Conservation (phyloP, 2,797 vertebrate genomes). For the Gymnoscopelus braueri region DNA sequence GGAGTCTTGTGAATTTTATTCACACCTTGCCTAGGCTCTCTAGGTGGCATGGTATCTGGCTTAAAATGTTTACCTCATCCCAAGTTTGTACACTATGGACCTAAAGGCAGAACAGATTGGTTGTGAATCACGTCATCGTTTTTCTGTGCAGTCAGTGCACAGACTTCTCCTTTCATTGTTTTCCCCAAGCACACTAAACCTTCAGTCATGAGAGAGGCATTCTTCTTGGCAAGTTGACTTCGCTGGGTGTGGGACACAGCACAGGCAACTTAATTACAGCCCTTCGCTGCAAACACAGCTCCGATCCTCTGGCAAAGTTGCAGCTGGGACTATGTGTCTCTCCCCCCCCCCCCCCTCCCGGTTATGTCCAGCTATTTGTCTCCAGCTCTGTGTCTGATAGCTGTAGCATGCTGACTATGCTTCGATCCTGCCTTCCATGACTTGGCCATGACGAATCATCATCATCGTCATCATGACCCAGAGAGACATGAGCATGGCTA, state of each 20-base stretch:
- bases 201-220: conserved; percentile 65
- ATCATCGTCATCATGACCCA: conserved; percentile 54
- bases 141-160: conserved; percentile 27
- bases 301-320: conserved; percentile 63
- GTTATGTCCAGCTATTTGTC: conserved; percentile 71
- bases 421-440: conserved; percentile 41
- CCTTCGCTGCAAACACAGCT: conserved; percentile 66
- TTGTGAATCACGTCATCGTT: conserved; percentile 33
- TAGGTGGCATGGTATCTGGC: conserved; percentile 35
- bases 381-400: conserved; percentile 48
- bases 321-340: conserved; percentile 73
- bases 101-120: conserved; percentile 52
- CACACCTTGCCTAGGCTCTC: conserved; percentile 12
- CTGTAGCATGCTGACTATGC: conserved; percentile 34
- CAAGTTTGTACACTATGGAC: conserved; percentile 20
- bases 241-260: conserved; percentile 70
- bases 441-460: conserved; percentile 56
- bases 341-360: conserved; percentile 14
- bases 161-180: conserved; percentile 36
- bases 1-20: conserved; percentile 11
- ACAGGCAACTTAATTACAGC: conserved; percentile 73
- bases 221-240: conserved; percentile 56
- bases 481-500: conserved; percentile 51
- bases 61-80: conserved; percentile 23
- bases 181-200: conserved; percentile 29